Conservation (phyloP, 2,797 vertebrate species). For the Cyclura pinguis region DNA sequence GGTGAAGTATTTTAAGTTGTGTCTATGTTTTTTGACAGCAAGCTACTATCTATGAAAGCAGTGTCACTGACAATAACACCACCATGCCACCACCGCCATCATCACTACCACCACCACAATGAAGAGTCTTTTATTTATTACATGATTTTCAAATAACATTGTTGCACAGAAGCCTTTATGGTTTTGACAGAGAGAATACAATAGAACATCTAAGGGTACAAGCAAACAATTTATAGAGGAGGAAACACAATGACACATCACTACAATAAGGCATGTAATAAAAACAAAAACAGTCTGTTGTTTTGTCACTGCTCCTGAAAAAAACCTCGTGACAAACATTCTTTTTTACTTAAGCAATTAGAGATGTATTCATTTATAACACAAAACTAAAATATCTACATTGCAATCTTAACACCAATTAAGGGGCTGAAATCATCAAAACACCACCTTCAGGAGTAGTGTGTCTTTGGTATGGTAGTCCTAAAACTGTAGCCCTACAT, state of each 20-base stretch:
- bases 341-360: background rate
- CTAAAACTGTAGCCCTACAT: background rate
- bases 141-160: background rate
- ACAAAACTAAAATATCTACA: background rate
- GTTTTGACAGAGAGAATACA: background rate
- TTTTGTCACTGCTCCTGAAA: background rate
- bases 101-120: background rate
- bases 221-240: background rate
- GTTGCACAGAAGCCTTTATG: background rate
- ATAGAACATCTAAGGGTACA: background rate
- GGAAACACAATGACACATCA: background rate
- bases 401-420: constrained; percentile 11
- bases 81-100: background rate
- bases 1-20: background rate
- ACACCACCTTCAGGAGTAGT: background rate
- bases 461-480: background rate
- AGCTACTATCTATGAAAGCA: background rate
- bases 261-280: background rate
- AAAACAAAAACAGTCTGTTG: too few relatives aligned
- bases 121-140: background rate
- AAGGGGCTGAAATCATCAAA: background rate
- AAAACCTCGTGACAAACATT: background rate
- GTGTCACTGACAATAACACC: background rate
- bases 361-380: constrained; percentile 5
- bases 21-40: background rate